A percentile compares a stretch with the other conserved stretches of the same genome.
Evolutionary conservation across 2,797 vertebrate genomes (phyloP).

Genomic region (Pipistrellus pygmaeus): DNA sequence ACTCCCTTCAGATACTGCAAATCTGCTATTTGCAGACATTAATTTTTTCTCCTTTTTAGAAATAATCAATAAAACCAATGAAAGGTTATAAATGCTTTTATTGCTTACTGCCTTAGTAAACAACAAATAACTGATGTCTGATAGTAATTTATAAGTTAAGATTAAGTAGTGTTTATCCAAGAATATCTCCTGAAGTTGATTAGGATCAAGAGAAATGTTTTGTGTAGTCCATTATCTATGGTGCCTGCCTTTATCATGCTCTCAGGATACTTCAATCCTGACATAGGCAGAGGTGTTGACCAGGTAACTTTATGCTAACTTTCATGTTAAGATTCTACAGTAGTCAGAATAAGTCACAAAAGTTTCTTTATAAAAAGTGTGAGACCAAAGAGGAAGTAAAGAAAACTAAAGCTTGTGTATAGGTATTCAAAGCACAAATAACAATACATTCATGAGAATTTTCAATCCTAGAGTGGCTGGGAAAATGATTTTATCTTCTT

Average conservation of each 20-base stretch:
- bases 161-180: neutral
- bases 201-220: neutral
- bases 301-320: neutral
- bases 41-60: conserved; percentile 12
- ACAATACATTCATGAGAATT: conserved; percentile 23
- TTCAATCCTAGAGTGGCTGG: conserved; percentile 15
- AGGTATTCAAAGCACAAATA: conserved; percentile 55
- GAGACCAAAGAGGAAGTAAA: neutral
- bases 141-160: conserved; percentile 22
- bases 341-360: neutral
- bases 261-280: neutral
- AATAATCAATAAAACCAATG: conserved; percentile 41
- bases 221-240: neutral
- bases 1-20: neutral
- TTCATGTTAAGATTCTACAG: neutral
- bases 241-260: too few species aligned
- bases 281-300: neutral
- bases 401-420: neutral
- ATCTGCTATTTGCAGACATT: neutral
- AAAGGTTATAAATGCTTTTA: conserved; percentile 6
- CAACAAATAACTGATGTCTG: neutral
- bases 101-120: neutral
- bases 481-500: conserved; percentile 64
- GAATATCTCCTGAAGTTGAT: neutral
- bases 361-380: neutral